These are phyloP conservation scores for Pyrgilauda ruficollis DNA, from an alignment of 2,113 vertebrate genomes.

Conservation along the genomic window DNA sequence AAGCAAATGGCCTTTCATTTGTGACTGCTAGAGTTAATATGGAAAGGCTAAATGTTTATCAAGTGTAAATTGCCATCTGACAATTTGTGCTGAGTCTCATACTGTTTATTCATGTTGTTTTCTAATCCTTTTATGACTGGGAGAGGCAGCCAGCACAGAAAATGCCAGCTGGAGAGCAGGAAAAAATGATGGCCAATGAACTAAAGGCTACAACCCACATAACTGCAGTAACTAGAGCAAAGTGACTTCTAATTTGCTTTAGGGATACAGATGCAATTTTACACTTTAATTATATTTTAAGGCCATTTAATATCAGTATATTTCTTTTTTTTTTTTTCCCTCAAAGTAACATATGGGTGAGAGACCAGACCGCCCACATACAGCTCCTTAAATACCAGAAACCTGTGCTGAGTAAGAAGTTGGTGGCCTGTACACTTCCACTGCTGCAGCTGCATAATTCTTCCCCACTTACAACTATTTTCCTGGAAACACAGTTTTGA, in stretches of 20 bases:
- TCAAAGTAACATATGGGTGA: background rate
- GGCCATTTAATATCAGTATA: background rate
- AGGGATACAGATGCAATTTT: background rate
- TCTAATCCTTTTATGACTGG: background rate
- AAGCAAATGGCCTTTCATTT: background rate
- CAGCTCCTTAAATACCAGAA: background rate
- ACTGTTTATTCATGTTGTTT: background rate
- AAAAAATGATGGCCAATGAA: background rate
- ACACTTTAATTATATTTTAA: background rate
- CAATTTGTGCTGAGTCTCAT: background rate
- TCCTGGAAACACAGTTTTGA: constrained; percentile 35
- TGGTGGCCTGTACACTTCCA: background rate
- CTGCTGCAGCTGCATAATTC: background rate
- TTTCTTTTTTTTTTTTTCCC: background rate
- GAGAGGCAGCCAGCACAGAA: background rate
- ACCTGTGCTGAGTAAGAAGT: background rate
- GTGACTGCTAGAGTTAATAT: background rate
- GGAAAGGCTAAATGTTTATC: background rate
- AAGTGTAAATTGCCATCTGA: background rate
- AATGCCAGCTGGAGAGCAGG: background rate
- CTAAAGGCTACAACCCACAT: background rate
- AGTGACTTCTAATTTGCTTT: background rate
- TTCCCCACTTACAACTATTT: background rate
- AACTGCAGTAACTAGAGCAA: background rate
- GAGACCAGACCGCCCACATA: background rate